These are phyloP conservation scores for Ferrisia virgata DNA, from an alignment of 2,888 invertebrate species.

Conservation along the genomic window DNA sequence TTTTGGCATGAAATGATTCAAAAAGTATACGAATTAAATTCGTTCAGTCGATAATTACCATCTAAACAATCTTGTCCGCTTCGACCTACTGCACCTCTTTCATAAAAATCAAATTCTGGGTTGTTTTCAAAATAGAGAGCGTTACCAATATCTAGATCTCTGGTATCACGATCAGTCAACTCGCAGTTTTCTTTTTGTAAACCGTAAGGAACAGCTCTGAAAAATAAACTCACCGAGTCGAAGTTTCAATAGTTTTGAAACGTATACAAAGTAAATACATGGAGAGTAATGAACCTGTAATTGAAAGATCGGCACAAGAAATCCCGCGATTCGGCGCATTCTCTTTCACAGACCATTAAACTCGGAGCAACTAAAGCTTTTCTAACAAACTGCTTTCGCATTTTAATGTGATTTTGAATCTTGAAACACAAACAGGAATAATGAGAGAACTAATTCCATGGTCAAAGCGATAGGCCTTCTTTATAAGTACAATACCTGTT, in stretches of 20 bases:
- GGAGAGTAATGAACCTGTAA: slow-evolving; percentile 61
- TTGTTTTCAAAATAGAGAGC: slow-evolving; percentile 79
- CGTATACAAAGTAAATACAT: neutral
- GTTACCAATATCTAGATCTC: slow-evolving; percentile 79
- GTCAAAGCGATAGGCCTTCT: neutral
- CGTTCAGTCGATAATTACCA: slow-evolving; percentile 67
- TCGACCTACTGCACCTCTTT: slow-evolving; percentile 66
- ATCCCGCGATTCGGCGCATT: slow-evolving; percentile 76
- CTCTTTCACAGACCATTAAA: slow-evolving; percentile 76
- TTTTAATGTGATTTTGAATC: slow-evolving; percentile 72
- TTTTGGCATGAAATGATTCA: neutral
- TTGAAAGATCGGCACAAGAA: slow-evolving; percentile 85
- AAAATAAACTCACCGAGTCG: neutral
- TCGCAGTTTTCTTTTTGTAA: slow-evolving; percentile 79
- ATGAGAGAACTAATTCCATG: neutral
- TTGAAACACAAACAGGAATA: slow-evolving; percentile 48
- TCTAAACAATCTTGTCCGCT: slow-evolving; percentile 78
- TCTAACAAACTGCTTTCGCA: slow-evolving; percentile 73
- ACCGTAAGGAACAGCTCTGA: slow-evolving; percentile 60
- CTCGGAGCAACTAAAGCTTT: slow-evolving; percentile 70
- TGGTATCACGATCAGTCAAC: slow-evolving; percentile 79
- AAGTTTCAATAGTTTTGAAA: neutral
- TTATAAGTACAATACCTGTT: slow-evolving; percentile 57
- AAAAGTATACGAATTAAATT: no score
- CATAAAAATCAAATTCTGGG: slow-evolving; percentile 82